Evolutionary conservation across 2,797 vertebrate species (phyloP).

Genomic region (Myioborus miniatus): DNA sequence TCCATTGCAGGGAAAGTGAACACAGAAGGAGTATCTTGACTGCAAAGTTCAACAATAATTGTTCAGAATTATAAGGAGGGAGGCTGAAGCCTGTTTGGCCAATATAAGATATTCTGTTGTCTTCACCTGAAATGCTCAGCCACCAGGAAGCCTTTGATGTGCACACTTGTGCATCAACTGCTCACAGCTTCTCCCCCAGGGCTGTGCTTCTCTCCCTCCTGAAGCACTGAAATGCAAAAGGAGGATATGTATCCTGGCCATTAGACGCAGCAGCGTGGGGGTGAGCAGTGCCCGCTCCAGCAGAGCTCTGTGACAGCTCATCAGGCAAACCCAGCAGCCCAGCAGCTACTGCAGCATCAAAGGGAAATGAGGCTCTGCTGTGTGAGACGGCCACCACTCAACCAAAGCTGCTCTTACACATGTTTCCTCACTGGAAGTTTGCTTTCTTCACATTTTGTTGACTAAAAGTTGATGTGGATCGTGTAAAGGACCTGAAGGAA

Average conservation of each 20-base stretch:
- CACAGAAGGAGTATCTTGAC: not conserved
- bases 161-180: rapidly evolving
- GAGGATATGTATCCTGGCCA: not conserved
- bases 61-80: not conserved
- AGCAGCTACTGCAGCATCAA: not conserved
- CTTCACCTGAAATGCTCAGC: not conserved
- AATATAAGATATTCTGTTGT: not conserved
- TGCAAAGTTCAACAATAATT: not conserved
- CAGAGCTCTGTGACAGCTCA: not conserved
- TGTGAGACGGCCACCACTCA: not conserved
- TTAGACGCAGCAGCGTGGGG: not conserved
- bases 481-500: not conserved
- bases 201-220: not conserved
- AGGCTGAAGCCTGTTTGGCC: not conserved
- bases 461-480: not conserved
- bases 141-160: not conserved
- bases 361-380: not conserved
- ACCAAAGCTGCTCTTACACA: not conserved
- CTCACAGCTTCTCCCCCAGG: not conserved
- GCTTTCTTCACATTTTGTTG: not conserved
- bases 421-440: not conserved
- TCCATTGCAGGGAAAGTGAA: not conserved
- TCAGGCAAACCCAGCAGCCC: not conserved
- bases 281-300: rapidly evolving
- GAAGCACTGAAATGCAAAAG: rapidly evolving